phyloP scores from a whole-genome alignment of 2,888 invertebrate genomes.

The Cremastinae sp. region DNA sequence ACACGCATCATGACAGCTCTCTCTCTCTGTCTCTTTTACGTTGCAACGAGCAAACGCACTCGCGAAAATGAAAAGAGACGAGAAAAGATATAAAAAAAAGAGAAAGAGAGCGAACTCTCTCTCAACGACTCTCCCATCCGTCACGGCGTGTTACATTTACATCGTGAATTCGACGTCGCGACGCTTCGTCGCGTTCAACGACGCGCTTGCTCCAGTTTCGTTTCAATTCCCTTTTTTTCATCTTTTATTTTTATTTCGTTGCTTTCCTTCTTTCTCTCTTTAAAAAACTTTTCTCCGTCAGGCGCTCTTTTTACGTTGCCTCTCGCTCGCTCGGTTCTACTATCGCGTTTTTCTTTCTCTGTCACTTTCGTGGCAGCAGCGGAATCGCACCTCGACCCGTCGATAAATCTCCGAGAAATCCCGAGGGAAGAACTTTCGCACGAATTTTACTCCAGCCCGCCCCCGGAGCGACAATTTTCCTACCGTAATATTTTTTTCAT shows the following conservation, averaged over 20 bases:
- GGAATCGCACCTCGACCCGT: constrained; percentile 31
- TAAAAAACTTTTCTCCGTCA: neutral
- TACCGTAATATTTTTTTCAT: neutral
- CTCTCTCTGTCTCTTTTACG: neutral
- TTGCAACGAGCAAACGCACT: constrained; percentile 23
- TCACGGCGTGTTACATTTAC: constrained; percentile 39
- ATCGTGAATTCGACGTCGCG: constrained; percentile 48
- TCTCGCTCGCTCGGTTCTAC: constrained; percentile 48
- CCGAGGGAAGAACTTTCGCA: constrained; percentile 43
- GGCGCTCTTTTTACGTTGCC: neutral
- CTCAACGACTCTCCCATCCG: constrained; percentile 26
- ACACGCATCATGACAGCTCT: neutral
- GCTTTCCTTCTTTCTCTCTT: constrained; percentile 28
- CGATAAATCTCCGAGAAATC: constrained; percentile 53
- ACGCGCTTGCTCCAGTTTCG: constrained; percentile 56
- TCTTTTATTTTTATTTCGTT: constrained; percentile 26
- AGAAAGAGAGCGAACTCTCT: constrained; percentile 10
- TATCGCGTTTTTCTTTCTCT: constrained; percentile 48
- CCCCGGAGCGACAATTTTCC: neutral
- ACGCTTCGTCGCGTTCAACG: constrained; percentile 49
- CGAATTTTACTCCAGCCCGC: constrained; percentile 14
- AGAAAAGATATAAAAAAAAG: constrained; percentile 1
- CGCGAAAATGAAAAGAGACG: neutral
- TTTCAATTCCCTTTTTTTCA: neutral
- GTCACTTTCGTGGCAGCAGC: constrained; percentile 27